Evolutionary conservation across 2,113 vertebrate genomes (phyloP).

Genomic region (Heterotis niloticus): DNA sequence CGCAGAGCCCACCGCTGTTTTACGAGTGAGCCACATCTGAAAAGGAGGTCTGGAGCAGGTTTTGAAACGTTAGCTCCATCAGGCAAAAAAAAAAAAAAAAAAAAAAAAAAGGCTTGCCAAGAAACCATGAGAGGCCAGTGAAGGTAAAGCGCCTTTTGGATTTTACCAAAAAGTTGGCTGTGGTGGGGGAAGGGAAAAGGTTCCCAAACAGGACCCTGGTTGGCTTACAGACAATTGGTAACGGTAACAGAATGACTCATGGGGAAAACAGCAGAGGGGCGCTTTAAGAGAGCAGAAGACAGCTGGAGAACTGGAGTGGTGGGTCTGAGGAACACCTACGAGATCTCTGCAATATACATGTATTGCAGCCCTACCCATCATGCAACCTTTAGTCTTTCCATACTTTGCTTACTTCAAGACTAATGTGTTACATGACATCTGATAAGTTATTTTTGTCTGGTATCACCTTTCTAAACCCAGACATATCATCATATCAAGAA

Average conservation of each 20-base stretch:
- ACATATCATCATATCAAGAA: neutral
- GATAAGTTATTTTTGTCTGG: neutral
- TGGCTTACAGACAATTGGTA: conserved; percentile 1
- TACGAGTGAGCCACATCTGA: conserved; percentile 52
- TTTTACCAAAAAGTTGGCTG: conserved; percentile 47
- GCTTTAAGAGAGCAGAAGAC: neutral
- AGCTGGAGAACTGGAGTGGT: neutral
- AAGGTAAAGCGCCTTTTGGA: conserved; percentile 51
- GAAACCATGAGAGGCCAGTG: conserved; percentile 31
- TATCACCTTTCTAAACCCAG: neutral
- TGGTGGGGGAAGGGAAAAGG: neutral
- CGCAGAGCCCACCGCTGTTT: conserved; percentile 47
- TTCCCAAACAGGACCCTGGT: conserved; percentile 44
- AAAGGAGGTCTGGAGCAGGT: conserved; percentile 53
- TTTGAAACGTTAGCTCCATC: conserved; percentile 44
- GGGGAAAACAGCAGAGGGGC: neutral
- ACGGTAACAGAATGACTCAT: conserved; percentile 12
- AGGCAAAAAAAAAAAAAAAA: conserved; percentile 44
- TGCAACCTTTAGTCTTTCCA: neutral
- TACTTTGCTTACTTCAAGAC: neutral
- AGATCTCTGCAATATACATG: neutral
- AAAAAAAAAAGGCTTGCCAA: conserved; percentile 37
- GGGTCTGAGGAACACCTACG: neutral
- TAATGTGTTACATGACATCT: neutral
- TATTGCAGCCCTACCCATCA: neutral